phyloP scores from a whole-genome alignment of 2,888 invertebrate species.

The Drosophila austrosaltans region DNA sequence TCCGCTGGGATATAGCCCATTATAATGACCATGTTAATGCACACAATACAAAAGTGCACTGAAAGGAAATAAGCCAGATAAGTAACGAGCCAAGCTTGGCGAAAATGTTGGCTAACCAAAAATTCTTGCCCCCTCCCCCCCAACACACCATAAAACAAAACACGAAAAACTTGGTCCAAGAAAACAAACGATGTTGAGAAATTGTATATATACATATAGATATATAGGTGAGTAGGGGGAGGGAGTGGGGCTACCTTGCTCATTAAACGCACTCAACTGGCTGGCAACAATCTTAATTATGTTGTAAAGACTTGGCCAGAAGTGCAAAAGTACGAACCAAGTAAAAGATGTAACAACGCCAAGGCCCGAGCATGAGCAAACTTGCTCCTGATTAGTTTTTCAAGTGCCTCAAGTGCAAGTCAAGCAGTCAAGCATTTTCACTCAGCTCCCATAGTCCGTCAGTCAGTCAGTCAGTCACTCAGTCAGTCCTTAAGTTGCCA shows the following conservation, averaged over 20 bases:
- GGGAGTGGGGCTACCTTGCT: constrained; percentile 49
- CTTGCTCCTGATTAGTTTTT: constrained; percentile 75
- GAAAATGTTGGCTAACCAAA: constrained; percentile 37
- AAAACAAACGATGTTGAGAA: constrained; percentile 54
- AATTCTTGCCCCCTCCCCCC: constrained; percentile 1
- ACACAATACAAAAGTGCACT: constrained; percentile 73
- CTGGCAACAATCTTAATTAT: constrained; percentile 75
- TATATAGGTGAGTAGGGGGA: neutral
- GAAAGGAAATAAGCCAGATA: constrained; percentile 76
- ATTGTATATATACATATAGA: neutral
- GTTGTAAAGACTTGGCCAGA: constrained; percentile 58
- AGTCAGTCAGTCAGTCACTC: constrained; percentile 41
- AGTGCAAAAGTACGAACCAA: constrained; percentile 22
- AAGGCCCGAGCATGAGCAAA: constrained; percentile 39
- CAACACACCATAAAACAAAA: neutral
- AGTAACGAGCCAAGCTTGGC: constrained; percentile 59
- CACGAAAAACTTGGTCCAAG: constrained; percentile 42
- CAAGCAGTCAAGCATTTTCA: constrained; percentile 53
- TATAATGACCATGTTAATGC: constrained; percentile 78
- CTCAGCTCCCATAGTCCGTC: constrained; percentile 34
- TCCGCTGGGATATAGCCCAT: constrained; percentile 38
- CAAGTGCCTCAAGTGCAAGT: constrained; percentile 69
- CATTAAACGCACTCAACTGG: constrained; percentile 73
- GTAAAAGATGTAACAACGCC: neutral
- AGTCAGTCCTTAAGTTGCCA: constrained; percentile 14